Conservation (phyloP, 2,113 vertebrate species). For the Pycnonotus jocosus region DNA sequence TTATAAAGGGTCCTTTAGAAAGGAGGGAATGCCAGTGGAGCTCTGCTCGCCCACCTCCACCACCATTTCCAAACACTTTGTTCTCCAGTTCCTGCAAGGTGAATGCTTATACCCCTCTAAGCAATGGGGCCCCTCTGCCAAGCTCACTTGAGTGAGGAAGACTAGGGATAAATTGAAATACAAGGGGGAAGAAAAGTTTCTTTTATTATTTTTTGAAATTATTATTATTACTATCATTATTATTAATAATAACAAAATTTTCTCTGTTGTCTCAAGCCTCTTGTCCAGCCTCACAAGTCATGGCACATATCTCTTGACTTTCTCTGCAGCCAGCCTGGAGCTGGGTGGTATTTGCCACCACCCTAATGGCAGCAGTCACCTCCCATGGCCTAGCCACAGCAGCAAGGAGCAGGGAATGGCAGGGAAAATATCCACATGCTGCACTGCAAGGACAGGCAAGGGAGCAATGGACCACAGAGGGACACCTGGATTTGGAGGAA, state of each 20-base stretch:
- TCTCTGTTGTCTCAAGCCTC: not conserved
- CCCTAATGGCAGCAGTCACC: accelerated
- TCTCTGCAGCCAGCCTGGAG: not conserved
- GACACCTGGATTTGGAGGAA: not conserved
- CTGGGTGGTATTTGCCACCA: not conserved
- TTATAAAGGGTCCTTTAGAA: not conserved
- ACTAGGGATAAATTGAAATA: not conserved
- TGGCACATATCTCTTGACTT: accelerated
- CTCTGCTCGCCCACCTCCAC: accelerated
- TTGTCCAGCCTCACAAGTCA: not conserved
- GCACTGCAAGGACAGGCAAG: not conserved
- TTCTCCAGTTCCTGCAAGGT: not conserved
- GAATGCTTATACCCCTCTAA: not conserved
- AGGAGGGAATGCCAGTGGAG: not conserved
- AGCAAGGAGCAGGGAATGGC: not conserved
- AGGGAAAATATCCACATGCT: not conserved
- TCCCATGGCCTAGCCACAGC: not conserved
- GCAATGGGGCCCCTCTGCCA: not conserved
- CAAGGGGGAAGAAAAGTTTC: not conserved
- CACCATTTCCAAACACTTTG: not conserved
- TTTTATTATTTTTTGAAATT: not conserved
- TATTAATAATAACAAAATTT: not conserved
- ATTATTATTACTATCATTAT: not conserved
- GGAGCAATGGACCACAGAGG: not conserved
- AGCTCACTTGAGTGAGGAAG: not conserved